phyloP scores from a whole-genome alignment of 2,113 vertebrate species.

The Rutilus rutilus region DNA sequence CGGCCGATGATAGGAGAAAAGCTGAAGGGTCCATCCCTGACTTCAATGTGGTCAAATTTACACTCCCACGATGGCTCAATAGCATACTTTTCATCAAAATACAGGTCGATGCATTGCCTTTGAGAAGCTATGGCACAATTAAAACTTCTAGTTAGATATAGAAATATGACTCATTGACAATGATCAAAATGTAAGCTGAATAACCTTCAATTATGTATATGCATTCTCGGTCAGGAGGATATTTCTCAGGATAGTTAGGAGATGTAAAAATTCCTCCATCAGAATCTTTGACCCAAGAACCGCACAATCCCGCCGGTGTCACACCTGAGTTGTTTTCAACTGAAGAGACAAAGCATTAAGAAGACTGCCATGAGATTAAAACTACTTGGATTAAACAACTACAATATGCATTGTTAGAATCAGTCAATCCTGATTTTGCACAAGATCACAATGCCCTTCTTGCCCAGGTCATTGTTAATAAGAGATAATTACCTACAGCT shows the following conservation, averaged over 20 bases:
- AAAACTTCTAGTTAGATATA: not conserved
- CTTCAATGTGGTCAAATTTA: constrained; percentile 98
- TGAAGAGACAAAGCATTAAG: constrained; percentile 64
- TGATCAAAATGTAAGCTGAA: not conserved
- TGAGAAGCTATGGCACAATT: constrained; percentile 80
- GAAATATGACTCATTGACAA: not conserved
- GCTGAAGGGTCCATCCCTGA: constrained; percentile 94
- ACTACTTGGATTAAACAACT: no score
- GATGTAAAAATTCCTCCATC: constrained; percentile 94
- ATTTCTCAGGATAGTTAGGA: constrained; percentile 96
- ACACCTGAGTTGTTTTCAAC: constrained; percentile 90
- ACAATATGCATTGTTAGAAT: no score
- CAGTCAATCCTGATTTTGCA: not conserved
- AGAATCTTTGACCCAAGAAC: constrained; percentile 90
- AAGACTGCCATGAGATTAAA: no score
- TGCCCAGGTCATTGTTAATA: not conserved
- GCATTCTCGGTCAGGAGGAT: constrained; percentile 94
- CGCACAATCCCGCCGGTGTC: constrained; percentile 89
- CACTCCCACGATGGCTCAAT: constrained; percentile 98
- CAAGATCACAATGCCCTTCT: not conserved
- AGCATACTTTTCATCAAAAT: constrained; percentile 94
- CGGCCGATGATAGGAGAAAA: constrained; percentile 97
- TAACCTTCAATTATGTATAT: constrained; percentile 98
- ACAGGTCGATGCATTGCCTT: constrained; percentile 94
- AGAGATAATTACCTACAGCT: constrained; percentile 81